Base-by-base conservation (phyloP, 2,888 invertebrate genomes). In the Aporophyla lueneburgensis region DNA sequence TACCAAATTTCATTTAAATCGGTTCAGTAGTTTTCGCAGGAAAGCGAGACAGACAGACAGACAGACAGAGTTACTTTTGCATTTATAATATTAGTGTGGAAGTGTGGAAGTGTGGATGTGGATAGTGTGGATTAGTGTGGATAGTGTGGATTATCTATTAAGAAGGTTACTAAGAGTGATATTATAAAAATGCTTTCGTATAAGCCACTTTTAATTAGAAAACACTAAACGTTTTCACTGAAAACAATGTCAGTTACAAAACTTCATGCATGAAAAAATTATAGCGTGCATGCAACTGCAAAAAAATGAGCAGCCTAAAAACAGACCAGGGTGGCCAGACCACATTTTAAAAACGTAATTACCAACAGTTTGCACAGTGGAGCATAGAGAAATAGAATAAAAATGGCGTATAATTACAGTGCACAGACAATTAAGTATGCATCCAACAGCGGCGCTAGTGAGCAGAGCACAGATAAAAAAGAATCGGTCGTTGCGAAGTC, bases 361-460 rank as follows among this genome's bases (percentile, higher is more conserved):
- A 70, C 27, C 72, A 62, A 58, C 61, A 58, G 53, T 79, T 70
- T 79, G 69, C 46, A 46, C 73, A 56, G 76, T 67, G 63, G 63
- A 76, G 62, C 65, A 68, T 40, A 76, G 59, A 85, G 53, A 86
- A 71, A 67, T 16, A 80, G 24, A 84, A 65, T 65, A 83, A 85
- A 87, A 77, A 70, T 70, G 62, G 1, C 68, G 49, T 58, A 54
- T 79, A 84, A 81, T 86, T 81, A 80, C 72, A 61, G 40, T 68
- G 61, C 86, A 62, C 69, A 68, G 71, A 75, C 65, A 74, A 75
- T 81, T 80, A 77, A 61, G 71, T 69, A 81, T 85, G 81, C 84
- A 84, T 79, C 78, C 77, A 62, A 68, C 62, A 66, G 72, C 19
- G 61, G 54, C 43, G 74, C 33, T 63, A 74, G 68, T 61, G 54